Evolutionary conservation across 92 coral and sea anemone species (phyloP).

Genomic region (Pocillopora meandrina): DNA sequence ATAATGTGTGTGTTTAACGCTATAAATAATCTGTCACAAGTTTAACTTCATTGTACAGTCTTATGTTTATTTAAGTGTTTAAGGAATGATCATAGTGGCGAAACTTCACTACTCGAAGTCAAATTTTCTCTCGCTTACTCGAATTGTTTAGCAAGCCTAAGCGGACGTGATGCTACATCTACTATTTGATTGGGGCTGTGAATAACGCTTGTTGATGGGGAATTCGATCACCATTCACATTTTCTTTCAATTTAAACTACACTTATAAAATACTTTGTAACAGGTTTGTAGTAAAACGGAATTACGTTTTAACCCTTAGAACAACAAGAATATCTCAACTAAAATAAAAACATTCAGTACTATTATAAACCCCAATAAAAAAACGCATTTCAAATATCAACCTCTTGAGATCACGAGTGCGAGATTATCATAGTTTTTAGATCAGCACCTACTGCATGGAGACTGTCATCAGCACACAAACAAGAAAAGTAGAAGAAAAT

Average conservation of each 20-base stretch:
- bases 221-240: too few species aligned
- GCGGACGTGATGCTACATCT: background rate
- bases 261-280: too few species aligned
- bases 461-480: background rate
- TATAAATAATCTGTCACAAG: slow-evolving; percentile 10
- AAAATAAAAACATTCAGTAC: too few species aligned
- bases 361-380: too few species aligned
- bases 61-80: background rate
- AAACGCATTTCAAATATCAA: too few species aligned
- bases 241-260: too few species aligned
- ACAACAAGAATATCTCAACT: too few species aligned
- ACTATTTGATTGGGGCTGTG: background rate
- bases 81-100: background rate
- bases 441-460: too few species aligned
- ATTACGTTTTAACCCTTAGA: too few species aligned
- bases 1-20: slow-evolving; percentile 26
- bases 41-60: background rate
- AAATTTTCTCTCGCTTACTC: background rate
- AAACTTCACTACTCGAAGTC: background rate
- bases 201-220: background rate
- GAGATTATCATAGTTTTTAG: too few species aligned
- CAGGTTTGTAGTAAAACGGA: too few species aligned
- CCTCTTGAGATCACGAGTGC: too few species aligned
- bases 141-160: background rate
- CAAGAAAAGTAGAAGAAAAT: background rate